Percentiles rank a stretch among this genome's conserved stretches.
Conservation (phyloP, 2,797 vertebrate genomes). For the Salarias fasciatus region DNA sequence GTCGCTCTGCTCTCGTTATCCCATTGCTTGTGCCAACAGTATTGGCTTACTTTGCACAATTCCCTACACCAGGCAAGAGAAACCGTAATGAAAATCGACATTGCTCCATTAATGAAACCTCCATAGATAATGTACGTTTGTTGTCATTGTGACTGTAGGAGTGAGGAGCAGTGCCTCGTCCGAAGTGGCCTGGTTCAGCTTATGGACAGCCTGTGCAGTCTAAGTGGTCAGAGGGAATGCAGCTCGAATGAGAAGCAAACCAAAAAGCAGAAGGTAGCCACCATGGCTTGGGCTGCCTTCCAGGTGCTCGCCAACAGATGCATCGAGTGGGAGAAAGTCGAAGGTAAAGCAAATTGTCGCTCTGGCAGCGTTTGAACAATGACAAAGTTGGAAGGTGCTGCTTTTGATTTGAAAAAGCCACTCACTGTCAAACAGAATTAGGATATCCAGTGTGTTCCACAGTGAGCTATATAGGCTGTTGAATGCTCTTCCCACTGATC, state of each 20-base stretch:
- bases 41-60: constrained; percentile 97
- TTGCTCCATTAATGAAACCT: neutral
- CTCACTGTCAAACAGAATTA: neutral
- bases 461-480: neutral
- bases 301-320: constrained; percentile 98
- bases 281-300: constrained; percentile 99
- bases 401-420: no score
- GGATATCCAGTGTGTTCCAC: neutral
- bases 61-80: constrained; percentile 93
- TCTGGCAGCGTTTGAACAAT: neutral
- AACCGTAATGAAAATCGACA: neutral
- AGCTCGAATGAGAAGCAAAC: constrained; percentile 97
- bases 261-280: constrained; percentile 97
- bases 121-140: neutral
- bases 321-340: constrained; percentile 98
- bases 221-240: constrained; percentile 95
- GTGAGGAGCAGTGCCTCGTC: constrained; percentile 97
- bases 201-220: constrained; percentile 95
- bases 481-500: neutral
- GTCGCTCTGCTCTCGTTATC: constrained; percentile 95
- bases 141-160: constrained; percentile 80
- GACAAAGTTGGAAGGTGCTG: neutral
- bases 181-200: constrained; percentile 97
- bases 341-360: constrained; percentile 82
- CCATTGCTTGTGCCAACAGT: constrained; percentile 98